Evolutionary conservation across 1,140 invertebrate species (phyloP), one percentile per base, ranked within the genome.

Genomic region (Caenorhabditis latens): DNA sequence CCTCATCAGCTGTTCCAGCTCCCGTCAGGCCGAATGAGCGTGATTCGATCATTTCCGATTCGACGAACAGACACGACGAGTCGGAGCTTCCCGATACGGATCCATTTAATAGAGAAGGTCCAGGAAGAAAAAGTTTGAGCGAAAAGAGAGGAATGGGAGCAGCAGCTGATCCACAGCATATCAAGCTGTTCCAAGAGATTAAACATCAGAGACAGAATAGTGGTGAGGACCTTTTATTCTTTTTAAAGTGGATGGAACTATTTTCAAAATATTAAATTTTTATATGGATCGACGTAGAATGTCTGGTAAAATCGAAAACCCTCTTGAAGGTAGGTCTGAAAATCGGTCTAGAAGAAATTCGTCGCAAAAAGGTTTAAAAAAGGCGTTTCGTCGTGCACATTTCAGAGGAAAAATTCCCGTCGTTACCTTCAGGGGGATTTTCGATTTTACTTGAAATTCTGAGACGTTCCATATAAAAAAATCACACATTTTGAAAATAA

Each of bases 151-250:
- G 85, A 57, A 75, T 88, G 86, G 87, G 87, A 65, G 71, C 87
- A 40, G 50, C 67, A 2, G 89, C 61, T 53, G 89, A 89, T 87
- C 87, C 89, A n/a, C 67, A 82, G 11, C 87, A 89, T 32, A 67
- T 88, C 16, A 67, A 71, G 7, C 40, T 86, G 21, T 89, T 89
- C 85, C 89, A 89, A 53, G 75, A 89, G 16, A 89, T 89, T 42
- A 88, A 88, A 65, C 89, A 89, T 75, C 85, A 89, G 43, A 32
- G 89, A 24, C 89, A 89, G 79, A 89, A 89, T 40, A 88, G 87
- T 88, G 89, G 89, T 89, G 58, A 75, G 84, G 83, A n/a, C 42
- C 43, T 55, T 75, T 87, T 4, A 21, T n/a, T n/a, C n/a, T 4
- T 58, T 19, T 58, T 3, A 5, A 21, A n/a, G 19, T n/a, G 42